Percentiles rank a stretch among this genome's conserved stretches.
Evolutionary conservation across 2,888 invertebrate species (phyloP).

Genomic region (Muscina levida): DNA sequence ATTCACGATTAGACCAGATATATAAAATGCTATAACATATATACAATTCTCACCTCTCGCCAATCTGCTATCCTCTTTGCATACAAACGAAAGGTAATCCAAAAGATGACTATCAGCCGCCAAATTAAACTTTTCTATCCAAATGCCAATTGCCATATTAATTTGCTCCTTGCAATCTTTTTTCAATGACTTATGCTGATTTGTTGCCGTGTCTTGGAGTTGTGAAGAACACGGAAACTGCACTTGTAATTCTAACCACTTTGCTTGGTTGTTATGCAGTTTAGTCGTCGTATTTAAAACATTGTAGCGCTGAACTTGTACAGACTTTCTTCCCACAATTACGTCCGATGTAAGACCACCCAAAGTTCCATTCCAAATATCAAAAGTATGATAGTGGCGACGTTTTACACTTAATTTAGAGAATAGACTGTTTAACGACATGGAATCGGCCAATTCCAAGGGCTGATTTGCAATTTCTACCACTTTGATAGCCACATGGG

Average conservation of each 20-base stretch:
- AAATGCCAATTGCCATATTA: constrained; percentile 71
- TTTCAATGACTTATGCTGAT: constrained; percentile 31
- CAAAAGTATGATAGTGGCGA: constrained; percentile 69
- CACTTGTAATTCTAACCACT: constrained; percentile 74
- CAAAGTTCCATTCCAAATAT: constrained; percentile 67
- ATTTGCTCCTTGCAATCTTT: constrained; percentile 30
- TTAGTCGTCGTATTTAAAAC: constrained; percentile 58
- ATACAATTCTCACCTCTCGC: constrained; percentile 57
- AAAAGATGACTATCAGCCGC: constrained; percentile 71
- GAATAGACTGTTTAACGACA: constrained; percentile 55
- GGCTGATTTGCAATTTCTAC: constrained; percentile 53
- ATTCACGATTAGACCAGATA: no score
- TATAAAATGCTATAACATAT: not conserved
- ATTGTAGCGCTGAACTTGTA: constrained; percentile 52
- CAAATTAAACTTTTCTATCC: constrained; percentile 73
- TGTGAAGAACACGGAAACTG: constrained; percentile 66
- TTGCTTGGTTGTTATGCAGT: constrained; percentile 67
- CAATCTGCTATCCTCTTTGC: constrained; percentile 51
- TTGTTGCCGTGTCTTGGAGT: not conserved
- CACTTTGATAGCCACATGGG: constrained; percentile 50
- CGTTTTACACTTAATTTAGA: constrained; percentile 62
- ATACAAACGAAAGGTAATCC: constrained; percentile 73
- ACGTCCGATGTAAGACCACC: constrained; percentile 68
- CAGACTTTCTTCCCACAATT: constrained; percentile 65
- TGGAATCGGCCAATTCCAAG: constrained; percentile 28